Evolutionary conservation across 2,113 vertebrate genomes (phyloP), one percentile per base, ranked within the genome.

Genomic region (Seriola rivoliana): DNA sequence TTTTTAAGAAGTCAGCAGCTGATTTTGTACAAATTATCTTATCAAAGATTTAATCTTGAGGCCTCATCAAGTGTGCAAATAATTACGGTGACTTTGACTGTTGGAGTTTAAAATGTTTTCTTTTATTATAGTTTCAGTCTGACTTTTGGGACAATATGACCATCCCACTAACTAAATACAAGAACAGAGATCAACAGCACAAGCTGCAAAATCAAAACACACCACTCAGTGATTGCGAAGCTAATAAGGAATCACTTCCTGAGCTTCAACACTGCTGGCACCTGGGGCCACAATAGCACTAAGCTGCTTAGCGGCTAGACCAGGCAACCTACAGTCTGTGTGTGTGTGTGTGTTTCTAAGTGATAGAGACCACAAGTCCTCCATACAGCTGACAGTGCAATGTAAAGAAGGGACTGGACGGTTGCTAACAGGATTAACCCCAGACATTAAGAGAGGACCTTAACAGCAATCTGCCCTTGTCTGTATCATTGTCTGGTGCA

Each of bases 231-330:
- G 68, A 80, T 71, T 81, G 64, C 52, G 16, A 79, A 72, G 68
- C 67, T 69, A 82, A 88, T 57, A 75, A 69, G 72, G 71, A 69
- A 82, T 82, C 66, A 62, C 62, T 59, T 90, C 59, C 57, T 87
- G 73, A 90, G 71, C 82, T 82, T 62, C 69, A 69, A 86, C 67
- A 58, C 71, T 71, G 64, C 77, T 69, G 69, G 66, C 82, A 91
- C 75, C 84, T 90, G 84, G 70, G 74, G 72, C 86, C 76, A 87
- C 78, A 80, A 58, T 46, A 67, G 67, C 44, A 70, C 75, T 92
- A 94, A 95, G 91, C 89, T 50, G 80, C 90, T 90, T 93, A 87
- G 55, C 19, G 34, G 72, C 86, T 65, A 84, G 86, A 90, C 87
- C 73, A 91, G 87, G 92, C 81, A 76, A 90, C 81, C 70, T 79